A percentile compares a stretch with the other conserved stretches of the same genome.
phyloP scores from a whole-genome alignment of 2,888 invertebrate genomes.

The Beris morrisii region DNA sequence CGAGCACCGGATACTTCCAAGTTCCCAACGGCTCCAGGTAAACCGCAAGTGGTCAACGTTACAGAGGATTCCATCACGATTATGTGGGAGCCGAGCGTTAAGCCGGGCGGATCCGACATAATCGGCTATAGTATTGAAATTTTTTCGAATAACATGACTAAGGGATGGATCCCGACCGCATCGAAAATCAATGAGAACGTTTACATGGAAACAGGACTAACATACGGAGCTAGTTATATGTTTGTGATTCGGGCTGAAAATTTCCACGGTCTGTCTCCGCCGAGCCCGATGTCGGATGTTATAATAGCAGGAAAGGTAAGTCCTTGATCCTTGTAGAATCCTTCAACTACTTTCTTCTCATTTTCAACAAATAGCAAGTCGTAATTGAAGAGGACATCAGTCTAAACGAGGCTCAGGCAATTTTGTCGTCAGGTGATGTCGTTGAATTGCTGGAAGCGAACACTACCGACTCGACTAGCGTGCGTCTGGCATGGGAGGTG shows the following conservation, averaged over 20 bases:
- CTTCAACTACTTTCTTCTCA: not conserved
- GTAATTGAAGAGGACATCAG: constrained; percentile 35
- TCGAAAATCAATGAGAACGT: constrained; percentile 69
- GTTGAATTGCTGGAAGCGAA: constrained; percentile 81
- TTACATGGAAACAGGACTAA: constrained; percentile 71
- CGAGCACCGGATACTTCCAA: constrained; percentile 80
- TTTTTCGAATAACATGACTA: constrained; percentile 61
- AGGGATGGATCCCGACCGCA: constrained; percentile 64
- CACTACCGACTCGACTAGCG: constrained; percentile 79
- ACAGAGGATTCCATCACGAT: constrained; percentile 77
- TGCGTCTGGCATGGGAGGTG: constrained; percentile 85
- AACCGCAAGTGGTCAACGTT: constrained; percentile 71
- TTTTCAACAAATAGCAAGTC: constrained; percentile 26
- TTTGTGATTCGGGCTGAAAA: constrained; percentile 90
- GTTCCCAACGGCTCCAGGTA: constrained; percentile 82
- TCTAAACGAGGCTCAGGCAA: constrained; percentile 67
- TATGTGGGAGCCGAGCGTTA: constrained; percentile 74
- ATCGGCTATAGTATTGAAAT: constrained; percentile 80
- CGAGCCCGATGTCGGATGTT: constrained; percentile 78
- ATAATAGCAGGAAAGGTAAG: constrained; percentile 61
- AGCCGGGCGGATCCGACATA: constrained; percentile 78
- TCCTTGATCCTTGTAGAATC: not conserved
- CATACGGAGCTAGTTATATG: constrained; percentile 78
- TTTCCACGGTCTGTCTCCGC: constrained; percentile 78
- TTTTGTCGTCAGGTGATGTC: constrained; percentile 70